Percentiles rank a stretch among this genome's conserved stretches.
Evolutionary conservation across 1,140 invertebrate genomes (phyloP).

Genomic region (Cydia fagiglandana): DNA sequence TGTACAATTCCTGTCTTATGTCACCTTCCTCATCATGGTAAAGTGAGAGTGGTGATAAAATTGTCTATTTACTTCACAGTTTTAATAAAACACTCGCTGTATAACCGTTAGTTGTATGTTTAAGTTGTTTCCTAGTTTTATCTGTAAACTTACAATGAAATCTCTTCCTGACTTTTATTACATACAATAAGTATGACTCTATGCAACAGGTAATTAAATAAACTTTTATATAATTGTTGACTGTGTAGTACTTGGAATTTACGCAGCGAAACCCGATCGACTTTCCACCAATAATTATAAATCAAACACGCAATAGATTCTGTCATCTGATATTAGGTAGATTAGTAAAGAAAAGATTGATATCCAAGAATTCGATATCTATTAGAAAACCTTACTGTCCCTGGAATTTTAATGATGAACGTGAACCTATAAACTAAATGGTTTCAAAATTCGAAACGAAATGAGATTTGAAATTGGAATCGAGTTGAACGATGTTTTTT

Average conservation of each 20-base stretch:
- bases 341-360: background rate
- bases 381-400: background rate
- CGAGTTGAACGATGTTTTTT: slow-evolving; percentile 16
- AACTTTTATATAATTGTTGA: too few species aligned
- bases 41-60: too few species aligned
- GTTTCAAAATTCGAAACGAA: slow-evolving; percentile 12
- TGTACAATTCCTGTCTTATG: too few species aligned
- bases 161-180: background rate
- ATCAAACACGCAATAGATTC: slow-evolving; percentile 3
- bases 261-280: background rate
- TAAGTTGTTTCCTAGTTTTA: background rate
- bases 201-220: too few species aligned
- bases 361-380: background rate
- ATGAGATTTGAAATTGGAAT: slow-evolving; percentile 30
- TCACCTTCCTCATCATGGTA: too few species aligned
- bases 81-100: too few species aligned
- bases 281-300: slow-evolving; percentile 30
- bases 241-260: background rate
- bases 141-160: background rate
- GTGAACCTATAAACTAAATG: background rate
- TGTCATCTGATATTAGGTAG: slow-evolving; percentile 15
- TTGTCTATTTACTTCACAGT: too few species aligned
- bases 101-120: too few species aligned
- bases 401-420: background rate
- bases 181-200: background rate